Evolutionary conservation across 1,140 invertebrate genomes (phyloP), one percentile per base, ranked within the genome.

Genomic region (Scaptodrosophila lebanonensis): DNA sequence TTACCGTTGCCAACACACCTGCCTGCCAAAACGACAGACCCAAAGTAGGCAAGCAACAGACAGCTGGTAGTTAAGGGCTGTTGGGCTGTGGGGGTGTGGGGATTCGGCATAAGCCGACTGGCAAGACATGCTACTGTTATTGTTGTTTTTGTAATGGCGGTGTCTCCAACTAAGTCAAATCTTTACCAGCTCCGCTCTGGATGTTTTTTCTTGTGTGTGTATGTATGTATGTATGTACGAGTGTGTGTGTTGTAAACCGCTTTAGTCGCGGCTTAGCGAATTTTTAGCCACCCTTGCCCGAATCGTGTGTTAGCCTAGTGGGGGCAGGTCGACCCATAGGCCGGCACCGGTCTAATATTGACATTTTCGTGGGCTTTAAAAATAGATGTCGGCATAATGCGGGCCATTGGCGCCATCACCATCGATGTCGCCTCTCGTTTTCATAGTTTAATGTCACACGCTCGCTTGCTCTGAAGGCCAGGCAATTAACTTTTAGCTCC

Each of bases 401-500:
- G 3, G 22, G 8, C 3, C 22, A 4, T 25, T 8, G 8, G 22
- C 8, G 22, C 3, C 22, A 25, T 3, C 22, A 25, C 3, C 22
- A 3, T 3, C 3, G 22, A 4, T 25, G 22, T 8, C 22, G 22
- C 22, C 13, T 33, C 13, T 30, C 22, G 65, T 79, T 79, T 65
- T 66, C 75, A 77, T 79, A 79, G 73, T 79, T 79, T 79, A 79
- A 79, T 79, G 75, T 62, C 68, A 25, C 22, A 25, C 22, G 22
- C 22, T 25, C 22, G 22, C 22, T 25, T 25, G 22, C 3, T 8
- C 8, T 25, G 22, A 8, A 25, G 22, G 3, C 22, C 22, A 72
- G 73, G 73, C 73, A 77, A 77, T 77, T 77, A 77, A 77, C 73
- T 79, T 82, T 82, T 82, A 42, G 42, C 33, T 44, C 62, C 17